Evolutionary conservation across 2,888 invertebrate genomes (phyloP), one percentile per base, ranked within the genome.

Genomic region (Rhagonycha lutea): DNA sequence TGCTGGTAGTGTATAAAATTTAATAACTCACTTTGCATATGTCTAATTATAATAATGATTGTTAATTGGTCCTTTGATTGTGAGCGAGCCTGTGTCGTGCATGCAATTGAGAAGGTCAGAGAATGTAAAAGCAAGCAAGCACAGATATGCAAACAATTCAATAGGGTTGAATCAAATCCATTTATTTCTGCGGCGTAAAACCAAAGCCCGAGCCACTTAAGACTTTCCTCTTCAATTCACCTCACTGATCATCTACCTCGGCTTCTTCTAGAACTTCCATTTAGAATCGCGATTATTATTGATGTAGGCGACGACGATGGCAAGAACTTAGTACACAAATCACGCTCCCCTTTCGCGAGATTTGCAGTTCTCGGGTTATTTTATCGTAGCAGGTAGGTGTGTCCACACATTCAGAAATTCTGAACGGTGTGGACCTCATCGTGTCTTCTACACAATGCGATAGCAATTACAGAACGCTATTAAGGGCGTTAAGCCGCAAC

Each of bases 141-240:
- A 47, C 7, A 74, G 78, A 78, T 78, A 78, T 74, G 82, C 80
- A 83, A 83, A 83, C 82, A 83, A 83, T 83, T 82, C 82, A 81
- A 77, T 78, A 80, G 75, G 80, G 80, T 75, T 76, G 73, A 75
- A 74, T 79, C 71, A 80, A 82, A 81, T 82, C 82, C 82, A 82
- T 83, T 83, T 83, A 83, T 83, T 83, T 82, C 79, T 80, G 79
- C 81, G 79, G 82, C 82, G 82, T 79, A 84, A 85, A 84, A 85
- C 83, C 84, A 83, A 84, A 84, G 82, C 83, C 82, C 79, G 83
- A 84, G 84, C 84, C 84, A 85, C 85, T 85, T 85, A 83, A 83
- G 84, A 81, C 82, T 84, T 85, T 85, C 83, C 84, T 81, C 80
- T 76, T 82, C 80, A 82, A 81, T 85, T 82, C 85, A 82, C 85